A percentile compares a stretch with the other conserved stretches of the same genome.
phyloP scores from a whole-genome alignment of 2,888 invertebrate species.

The Brachypalpus laphriformis region DNA sequence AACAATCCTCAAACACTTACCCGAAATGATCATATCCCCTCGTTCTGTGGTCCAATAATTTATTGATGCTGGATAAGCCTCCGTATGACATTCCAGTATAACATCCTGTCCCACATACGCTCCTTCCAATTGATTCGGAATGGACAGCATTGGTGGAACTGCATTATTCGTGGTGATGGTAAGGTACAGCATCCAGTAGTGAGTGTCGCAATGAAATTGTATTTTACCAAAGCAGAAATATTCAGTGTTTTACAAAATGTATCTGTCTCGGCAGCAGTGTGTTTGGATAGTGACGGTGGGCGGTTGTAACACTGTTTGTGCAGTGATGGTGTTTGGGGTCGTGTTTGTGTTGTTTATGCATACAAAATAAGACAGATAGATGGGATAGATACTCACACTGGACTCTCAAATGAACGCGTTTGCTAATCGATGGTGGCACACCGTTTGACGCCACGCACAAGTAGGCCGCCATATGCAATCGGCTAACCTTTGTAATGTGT shows the following conservation, averaged over 20 bases:
- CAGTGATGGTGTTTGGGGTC: background rate
- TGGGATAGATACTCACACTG: slow-evolving; percentile 88
- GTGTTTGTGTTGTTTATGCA: slow-evolving; percentile 35
- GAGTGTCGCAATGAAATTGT: slow-evolving; percentile 66
- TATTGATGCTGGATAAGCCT: slow-evolving; percentile 95
- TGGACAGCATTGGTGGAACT: slow-evolving; percentile 97
- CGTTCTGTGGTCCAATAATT: slow-evolving; percentile 97
- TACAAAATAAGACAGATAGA: slow-evolving; percentile 35
- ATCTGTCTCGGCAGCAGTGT: slow-evolving; percentile 5
- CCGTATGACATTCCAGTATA: slow-evolving; percentile 94
- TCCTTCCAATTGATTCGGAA: slow-evolving; percentile 95
- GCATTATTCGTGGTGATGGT: slow-evolving; percentile 71
- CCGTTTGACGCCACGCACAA: slow-evolving; percentile 96
- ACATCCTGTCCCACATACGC: slow-evolving; percentile 95
- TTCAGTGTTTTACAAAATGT: slow-evolving; percentile 54
- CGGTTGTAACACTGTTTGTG: slow-evolving; percentile 27
- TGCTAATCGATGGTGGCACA: slow-evolving; percentile 95
- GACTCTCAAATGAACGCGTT: slow-evolving; percentile 91
- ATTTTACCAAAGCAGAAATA: slow-evolving; percentile 65
- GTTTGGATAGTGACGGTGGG: background rate
- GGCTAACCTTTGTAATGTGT: slow-evolving; percentile 93
- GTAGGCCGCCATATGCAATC: slow-evolving; percentile 96
- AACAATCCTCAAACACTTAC: slow-evolving; percentile 84
- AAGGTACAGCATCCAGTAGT: slow-evolving; percentile 35
- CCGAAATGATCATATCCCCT: slow-evolving; percentile 96